Conservation (phyloP, 2,888 invertebrate species). For the Catocala sponsa region DNA sequence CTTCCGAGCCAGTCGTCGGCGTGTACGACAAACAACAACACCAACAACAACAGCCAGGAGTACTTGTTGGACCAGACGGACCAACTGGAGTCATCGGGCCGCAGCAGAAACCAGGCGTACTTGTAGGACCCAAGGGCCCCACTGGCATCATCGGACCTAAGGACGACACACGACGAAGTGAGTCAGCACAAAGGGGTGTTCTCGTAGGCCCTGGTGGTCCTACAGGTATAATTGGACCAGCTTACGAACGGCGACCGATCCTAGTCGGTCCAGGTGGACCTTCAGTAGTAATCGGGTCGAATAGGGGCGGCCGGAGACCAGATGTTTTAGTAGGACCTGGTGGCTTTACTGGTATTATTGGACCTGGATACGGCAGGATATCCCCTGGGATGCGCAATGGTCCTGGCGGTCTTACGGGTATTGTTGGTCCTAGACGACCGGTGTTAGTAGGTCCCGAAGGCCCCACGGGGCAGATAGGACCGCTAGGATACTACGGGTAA, state of each 20-base stretch:
- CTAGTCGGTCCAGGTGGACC: slow-evolving; percentile 82
- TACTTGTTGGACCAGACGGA: slow-evolving; percentile 61
- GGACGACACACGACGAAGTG: slow-evolving; percentile 59
- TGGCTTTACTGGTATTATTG: slow-evolving; percentile 62
- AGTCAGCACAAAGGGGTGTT: slow-evolving; percentile 64
- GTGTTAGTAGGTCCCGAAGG: slow-evolving; percentile 79
- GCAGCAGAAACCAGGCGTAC: slow-evolving; percentile 19
- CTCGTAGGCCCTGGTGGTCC: slow-evolving; percentile 82
- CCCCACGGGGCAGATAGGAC: slow-evolving; percentile 73
- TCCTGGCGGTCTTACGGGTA: slow-evolving; percentile 75
- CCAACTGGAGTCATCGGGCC: slow-evolving; percentile 41
- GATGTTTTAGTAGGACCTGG: slow-evolving; percentile 78
- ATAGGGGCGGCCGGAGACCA: slow-evolving; percentile 41
- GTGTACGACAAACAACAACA: slow-evolving; percentile 30
- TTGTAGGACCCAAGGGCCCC: slow-evolving; percentile 69
- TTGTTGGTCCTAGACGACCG: slow-evolving; percentile 60
- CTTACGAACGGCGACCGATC: slow-evolving; percentile 55
- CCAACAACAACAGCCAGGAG: slow-evolving; percentile 28
- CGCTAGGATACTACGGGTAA: slow-evolving; percentile 76
- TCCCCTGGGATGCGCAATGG: slow-evolving; percentile 68
- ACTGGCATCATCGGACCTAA: slow-evolving; percentile 24
- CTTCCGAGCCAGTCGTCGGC: slow-evolving; percentile 32
- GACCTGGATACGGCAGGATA: slow-evolving; percentile 61
- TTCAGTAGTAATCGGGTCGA: slow-evolving; percentile 65
- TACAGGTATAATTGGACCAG: slow-evolving; percentile 59